Evolutionary conservation across 2,888 invertebrate genomes (phyloP), one percentile per base, ranked within the genome.

Genomic region (Lysandra bellargus): DNA sequence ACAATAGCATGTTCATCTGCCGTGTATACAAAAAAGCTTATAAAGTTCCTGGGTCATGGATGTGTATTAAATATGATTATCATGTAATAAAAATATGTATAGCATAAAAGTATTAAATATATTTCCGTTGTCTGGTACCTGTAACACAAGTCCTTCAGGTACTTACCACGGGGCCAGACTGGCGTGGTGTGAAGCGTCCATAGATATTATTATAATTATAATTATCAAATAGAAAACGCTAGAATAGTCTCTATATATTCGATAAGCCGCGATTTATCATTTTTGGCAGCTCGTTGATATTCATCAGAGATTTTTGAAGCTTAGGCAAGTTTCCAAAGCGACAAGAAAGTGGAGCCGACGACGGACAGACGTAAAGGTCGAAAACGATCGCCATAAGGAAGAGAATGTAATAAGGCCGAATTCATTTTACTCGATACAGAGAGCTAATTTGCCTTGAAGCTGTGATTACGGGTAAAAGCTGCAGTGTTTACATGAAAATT

Each of bases 271-370:
- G 64, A 78, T 81, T 76, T 61, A 78, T 44, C 37, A 78, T 81
- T 77, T 82, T 82, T 82, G 82, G 82, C 81, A 82, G 81, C 81
- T 78, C 78, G 33, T 12, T 60, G 69, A 79, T 78, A 81, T 81
- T 79, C 44, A 79, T 79, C 78, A 80, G 78, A 80, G 72, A 74
- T 78, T 79, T 81, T 80, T 80, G 40, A 78, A 72, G 40, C 49
- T 79, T 80, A 78, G 82, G 80, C 82, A 81, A 73, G 60, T 69
- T 73, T 81, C 80, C 80, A 81, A 80, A 74, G 37, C 78, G 79
- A 80, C 60, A 80, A 77, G 60, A 75, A 80, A 74, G 49, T 64
- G 44, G 79, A 79, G 80, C 79, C 81, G 80, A 80, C 80, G 79
- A 80, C 64, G 33, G 76, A 57, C 76, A 53, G 53, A 53, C 57